Conservation (phyloP, 2,113 vertebrate species). For the Sturnira hondurensis region DNA sequence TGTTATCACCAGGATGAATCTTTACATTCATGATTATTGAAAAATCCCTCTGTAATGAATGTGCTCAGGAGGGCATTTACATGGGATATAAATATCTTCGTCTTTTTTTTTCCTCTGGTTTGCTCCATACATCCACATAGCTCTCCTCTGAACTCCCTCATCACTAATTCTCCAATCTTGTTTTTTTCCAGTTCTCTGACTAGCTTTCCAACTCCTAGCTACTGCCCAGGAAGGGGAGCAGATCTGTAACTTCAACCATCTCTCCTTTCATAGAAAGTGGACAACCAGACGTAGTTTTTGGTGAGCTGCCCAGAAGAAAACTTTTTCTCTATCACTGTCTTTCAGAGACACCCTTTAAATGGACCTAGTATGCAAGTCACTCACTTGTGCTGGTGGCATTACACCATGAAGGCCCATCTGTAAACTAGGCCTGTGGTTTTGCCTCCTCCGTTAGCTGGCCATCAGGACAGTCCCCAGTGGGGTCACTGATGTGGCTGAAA, state of each 20-base stretch:
- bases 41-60: background rate
- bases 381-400: background rate
- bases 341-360: background rate
- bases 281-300: background rate
- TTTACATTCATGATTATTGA: background rate
- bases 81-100: background rate
- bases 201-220: background rate
- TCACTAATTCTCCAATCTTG: background rate
- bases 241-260: background rate
- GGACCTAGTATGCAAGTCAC: background rate
- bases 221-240: background rate
- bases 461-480: background rate
- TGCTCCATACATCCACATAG: background rate
- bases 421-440: background rate
- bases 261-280: background rate
- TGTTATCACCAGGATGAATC: background rate
- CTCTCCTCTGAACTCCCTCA: background rate
- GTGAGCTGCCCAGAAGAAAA: background rate
- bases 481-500: background rate
- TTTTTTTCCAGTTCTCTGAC: background rate
- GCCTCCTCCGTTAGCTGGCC: background rate
- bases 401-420: background rate
- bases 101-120: background rate
- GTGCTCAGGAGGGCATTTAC: background rate
- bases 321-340: background rate